Base-by-base conservation (phyloP, 2,888 invertebrate species). In the Gasteruption jaculator region DNA sequence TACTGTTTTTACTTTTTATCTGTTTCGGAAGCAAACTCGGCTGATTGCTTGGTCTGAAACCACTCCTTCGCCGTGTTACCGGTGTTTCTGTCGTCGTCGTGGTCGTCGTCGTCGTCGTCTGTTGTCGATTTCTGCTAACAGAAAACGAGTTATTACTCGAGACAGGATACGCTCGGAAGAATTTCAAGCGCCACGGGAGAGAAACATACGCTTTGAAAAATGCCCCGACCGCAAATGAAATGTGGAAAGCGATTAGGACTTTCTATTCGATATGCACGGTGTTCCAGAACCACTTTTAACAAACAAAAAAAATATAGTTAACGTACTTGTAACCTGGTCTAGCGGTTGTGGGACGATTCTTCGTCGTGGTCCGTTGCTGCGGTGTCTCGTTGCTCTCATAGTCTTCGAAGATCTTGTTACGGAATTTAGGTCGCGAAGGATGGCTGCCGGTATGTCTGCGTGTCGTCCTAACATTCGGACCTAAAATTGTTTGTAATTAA, bases 1-100 rank as follows among this genome's bases (percentile, higher is more conserved):
- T 37, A 52, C 39, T 10, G 51, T 41, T 45, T 60, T 50, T 46
- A 14, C 26, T 54, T 37, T 63, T 68, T 14, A 8, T 48, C 10
- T 56, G 49, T 38, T 68, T 68, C n/a, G 48, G 77, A 74, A 49
- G 78, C 64, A 19, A 68, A 58, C 7, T 74, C 54, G 43, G 76
- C 65, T 47, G 77, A 78, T 43, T 82, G 78, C 41, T 83, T 4
- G 85, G 83, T 51, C 86, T 82, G 67, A 82, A 89, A 19, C 82
- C 79, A 44, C 81, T 77, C 50, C 85, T 76, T 20, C 70, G 62
- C 35, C 62, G 65, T 3, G 58, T 62, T 4, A 55, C 48, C 1
- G 66, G 48, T 3, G 53, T 29, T 34, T 67, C 68, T 4, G 64
- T 61, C 1, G 67, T 62, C n/a, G 64, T 58, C 8, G 57, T 58